Conservation (phyloP, 2,888 invertebrate genomes). For the Plebejus anna region DNA sequence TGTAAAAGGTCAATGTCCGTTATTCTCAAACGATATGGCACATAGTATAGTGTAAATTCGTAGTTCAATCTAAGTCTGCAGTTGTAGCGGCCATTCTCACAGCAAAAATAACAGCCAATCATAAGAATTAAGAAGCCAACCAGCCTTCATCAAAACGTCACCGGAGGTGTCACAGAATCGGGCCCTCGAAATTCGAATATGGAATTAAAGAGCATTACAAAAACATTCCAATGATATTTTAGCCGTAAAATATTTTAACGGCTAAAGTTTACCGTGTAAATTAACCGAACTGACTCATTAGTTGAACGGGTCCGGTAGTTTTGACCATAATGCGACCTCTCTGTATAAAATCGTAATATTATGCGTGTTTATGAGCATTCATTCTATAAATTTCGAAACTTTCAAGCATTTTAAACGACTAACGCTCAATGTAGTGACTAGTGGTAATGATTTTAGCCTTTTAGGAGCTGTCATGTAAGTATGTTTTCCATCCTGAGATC, state of each 20-base stretch:
- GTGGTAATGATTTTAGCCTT: too few species aligned
- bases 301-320: constrained; percentile 24
- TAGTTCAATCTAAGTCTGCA: too few species aligned
- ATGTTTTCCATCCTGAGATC: too few species aligned
- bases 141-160: not conserved
- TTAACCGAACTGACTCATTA: constrained; percentile 19
- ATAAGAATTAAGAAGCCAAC: too few species aligned
- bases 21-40: too few species aligned
- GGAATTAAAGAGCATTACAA: constrained; percentile 6
- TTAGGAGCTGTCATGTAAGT: too few species aligned
- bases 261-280: constrained; percentile 8
- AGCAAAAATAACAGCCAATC: too few species aligned
- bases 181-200: not conserved
- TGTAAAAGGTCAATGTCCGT: too few species aligned
- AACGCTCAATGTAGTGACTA: not conserved
- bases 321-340: constrained; percentile 14
- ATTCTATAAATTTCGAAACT: constrained; percentile 6
- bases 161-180: not conserved
- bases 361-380: constrained; percentile 10
- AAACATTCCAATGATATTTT: constrained; percentile 16
- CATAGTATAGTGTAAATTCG: too few species aligned
- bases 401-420: not conserved
- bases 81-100: too few species aligned
- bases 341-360: constrained; percentile 12
- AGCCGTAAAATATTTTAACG: constrained; percentile 22